These are phyloP conservation scores for Druceiella hillmani DNA, from an alignment of 2,888 invertebrate genomes.

Conservation along the genomic window DNA sequence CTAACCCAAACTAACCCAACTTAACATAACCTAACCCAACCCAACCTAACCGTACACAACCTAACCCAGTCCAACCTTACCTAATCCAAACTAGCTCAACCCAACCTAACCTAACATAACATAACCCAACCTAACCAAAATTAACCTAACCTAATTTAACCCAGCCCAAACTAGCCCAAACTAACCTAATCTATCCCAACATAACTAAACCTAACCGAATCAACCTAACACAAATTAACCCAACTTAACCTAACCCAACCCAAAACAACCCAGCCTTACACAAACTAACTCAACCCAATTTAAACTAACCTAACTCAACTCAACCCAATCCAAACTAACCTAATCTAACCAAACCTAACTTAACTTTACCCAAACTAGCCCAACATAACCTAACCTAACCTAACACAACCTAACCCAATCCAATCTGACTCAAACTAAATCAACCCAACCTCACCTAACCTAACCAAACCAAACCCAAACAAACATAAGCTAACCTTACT, in stretches of 20 bases:
- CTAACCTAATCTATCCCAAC: conserved; percentile 15
- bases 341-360: conserved; percentile 18
- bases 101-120: conserved; percentile 13
- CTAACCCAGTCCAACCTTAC: conserved; percentile 15
- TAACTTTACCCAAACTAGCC: conserved; percentile 18
- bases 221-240: conserved; percentile 14
- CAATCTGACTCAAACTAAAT: conserved; percentile 13
- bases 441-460: conserved; percentile 17
- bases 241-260: conserved; percentile 15
- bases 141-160: conserved; percentile 13
- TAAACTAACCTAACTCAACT: conserved; percentile 20
- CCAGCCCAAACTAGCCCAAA: conserved; percentile 11
- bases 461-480: conserved; percentile 20
- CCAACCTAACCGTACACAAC: conserved; percentile 15
- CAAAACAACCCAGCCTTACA: conserved; percentile 17
- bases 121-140: conserved; percentile 16
- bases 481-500: conserved; percentile 14
- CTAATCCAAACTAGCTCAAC: conserved; percentile 13
- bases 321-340: conserved; percentile 20
- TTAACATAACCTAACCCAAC: conserved; percentile 17
- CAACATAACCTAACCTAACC: conserved; percentile 17
- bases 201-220: conserved; percentile 12
- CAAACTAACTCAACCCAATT: conserved; percentile 18
- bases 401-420: conserved; percentile 14
- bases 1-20: conserved; percentile 16